Percentiles rank a stretch among this genome's conserved stretches.
These are phyloP conservation scores for Sialia sialis DNA, from an alignment of 2,113 vertebrate species.

Conservation along the genomic window DNA sequence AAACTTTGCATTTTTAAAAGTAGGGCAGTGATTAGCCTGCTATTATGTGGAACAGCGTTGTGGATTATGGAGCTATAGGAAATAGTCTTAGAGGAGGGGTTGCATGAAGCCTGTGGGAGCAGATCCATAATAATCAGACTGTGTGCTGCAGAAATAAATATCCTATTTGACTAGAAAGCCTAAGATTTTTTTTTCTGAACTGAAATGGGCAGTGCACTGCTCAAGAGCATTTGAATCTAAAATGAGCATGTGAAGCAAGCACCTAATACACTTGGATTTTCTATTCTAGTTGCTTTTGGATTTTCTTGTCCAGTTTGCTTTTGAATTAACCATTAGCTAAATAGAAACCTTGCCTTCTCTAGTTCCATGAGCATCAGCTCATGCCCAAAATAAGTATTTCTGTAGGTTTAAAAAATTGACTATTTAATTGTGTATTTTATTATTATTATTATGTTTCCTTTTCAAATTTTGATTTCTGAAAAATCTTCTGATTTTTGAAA, in stretches of 20 bases:
- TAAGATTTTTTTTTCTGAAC: background rate
- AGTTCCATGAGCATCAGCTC: background rate
- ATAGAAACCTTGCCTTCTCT: background rate
- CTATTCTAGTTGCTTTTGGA: background rate
- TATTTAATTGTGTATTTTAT: background rate
- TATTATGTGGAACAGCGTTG: background rate
- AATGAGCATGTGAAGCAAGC: background rate
- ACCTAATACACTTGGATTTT: background rate
- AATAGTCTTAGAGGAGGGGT: slow-evolving; percentile 19
- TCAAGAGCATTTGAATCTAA: background rate
- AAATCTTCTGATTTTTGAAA: background rate
- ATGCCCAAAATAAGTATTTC: background rate
- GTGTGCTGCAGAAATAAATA: slow-evolving; percentile 11
- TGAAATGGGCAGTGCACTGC: background rate
- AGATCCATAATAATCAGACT: slow-evolving; percentile 6
- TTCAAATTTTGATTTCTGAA: background rate
- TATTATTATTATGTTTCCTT: background rate
- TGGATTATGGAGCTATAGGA: slow-evolving; percentile 40
- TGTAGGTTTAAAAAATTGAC: background rate
- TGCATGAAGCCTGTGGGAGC: slow-evolving; percentile 11
- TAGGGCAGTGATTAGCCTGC: slow-evolving; percentile 48
- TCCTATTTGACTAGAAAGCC: slow-evolving; percentile 9
- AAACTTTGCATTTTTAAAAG: slow-evolving; percentile 13
- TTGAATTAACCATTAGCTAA: background rate
- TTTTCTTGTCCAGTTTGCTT: background rate